Conservation (phyloP, 2,888 invertebrate species). For the Aphodius sticticus region DNA sequence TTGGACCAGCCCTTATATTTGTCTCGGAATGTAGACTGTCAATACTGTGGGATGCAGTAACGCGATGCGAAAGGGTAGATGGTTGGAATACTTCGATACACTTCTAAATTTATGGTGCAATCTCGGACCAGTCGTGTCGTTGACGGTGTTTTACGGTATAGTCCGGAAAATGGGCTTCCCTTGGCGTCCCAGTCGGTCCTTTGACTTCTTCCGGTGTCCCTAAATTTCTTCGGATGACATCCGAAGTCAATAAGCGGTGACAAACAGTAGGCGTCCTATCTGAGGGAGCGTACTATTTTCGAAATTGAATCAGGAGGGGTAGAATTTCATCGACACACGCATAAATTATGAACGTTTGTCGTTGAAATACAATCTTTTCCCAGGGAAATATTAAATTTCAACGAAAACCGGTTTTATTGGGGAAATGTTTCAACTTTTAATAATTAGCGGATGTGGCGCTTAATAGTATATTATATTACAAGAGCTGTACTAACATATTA, state of each 20-base stretch:
- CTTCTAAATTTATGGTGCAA: conserved; percentile 21
- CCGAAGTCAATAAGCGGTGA: conserved; percentile 18
- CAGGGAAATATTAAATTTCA: background rate
- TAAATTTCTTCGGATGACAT: conserved; percentile 21
- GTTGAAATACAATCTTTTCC: background rate
- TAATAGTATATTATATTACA: no score
- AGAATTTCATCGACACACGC: background rate
- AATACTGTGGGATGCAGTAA: background rate
- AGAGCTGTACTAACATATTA: no score
- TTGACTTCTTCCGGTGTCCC: conserved; percentile 21
- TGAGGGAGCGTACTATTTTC: background rate
- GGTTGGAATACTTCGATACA: conserved; percentile 9
- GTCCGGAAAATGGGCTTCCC: conserved; percentile 21
- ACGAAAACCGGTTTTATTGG: background rate
- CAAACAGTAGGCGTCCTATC: background rate
- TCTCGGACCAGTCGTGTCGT: background rate
- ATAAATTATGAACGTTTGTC: background rate
- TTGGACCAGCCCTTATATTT: no score
- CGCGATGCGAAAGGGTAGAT: background rate
- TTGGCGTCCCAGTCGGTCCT: background rate
- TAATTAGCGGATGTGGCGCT: no score
- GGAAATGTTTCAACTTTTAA: no score
- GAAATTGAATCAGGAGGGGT: background rate
- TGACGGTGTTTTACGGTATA: conserved; percentile 11
- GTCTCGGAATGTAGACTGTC: background rate